These are phyloP conservation scores for Malurus splendens DNA, from an alignment of 2,797 vertebrate genomes.

Conservation along the genomic window DNA sequence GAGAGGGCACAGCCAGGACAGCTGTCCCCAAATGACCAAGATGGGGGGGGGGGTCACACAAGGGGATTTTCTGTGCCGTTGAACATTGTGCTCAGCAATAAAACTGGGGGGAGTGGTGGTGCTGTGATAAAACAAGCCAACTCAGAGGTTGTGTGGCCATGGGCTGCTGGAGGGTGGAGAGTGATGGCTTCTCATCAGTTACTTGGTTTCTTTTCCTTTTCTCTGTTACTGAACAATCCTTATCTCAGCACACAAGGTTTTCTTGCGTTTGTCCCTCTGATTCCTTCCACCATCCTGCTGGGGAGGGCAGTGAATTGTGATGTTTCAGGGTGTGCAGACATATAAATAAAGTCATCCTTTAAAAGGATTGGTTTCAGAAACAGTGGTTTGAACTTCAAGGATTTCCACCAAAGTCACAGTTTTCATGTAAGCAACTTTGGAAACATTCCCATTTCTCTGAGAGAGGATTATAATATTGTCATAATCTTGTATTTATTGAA, in stretches of 20 bases:
- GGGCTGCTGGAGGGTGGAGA: neutral
- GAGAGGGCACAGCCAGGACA: neutral
- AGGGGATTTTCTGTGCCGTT: rapidly evolving
- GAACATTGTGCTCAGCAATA: neutral
- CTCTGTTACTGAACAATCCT: neutral
- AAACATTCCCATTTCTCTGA: too few species aligned
- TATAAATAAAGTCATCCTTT: too few species aligned
- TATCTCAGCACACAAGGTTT: neutral
- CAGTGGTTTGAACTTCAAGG: too few species aligned
- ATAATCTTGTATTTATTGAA: too few species aligned
- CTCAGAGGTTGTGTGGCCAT: neutral
- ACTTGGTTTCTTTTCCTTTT: neutral
- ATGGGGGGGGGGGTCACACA: too few species aligned
- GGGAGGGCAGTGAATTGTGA: neutral
- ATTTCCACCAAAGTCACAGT: too few species aligned
- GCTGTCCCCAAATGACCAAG: neutral
- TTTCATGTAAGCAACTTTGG: too few species aligned
- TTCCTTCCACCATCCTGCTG: neutral
- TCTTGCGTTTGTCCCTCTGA: neutral
- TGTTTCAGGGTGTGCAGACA: too few species aligned
- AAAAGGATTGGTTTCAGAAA: too few species aligned
- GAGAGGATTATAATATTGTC: too few species aligned
- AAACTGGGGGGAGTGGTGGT: neutral
- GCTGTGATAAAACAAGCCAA: neutral
- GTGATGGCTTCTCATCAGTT: neutral